Conservation (phyloP, 2,888 invertebrate genomes). For the Liopterus haemorrhoidalis region DNA sequence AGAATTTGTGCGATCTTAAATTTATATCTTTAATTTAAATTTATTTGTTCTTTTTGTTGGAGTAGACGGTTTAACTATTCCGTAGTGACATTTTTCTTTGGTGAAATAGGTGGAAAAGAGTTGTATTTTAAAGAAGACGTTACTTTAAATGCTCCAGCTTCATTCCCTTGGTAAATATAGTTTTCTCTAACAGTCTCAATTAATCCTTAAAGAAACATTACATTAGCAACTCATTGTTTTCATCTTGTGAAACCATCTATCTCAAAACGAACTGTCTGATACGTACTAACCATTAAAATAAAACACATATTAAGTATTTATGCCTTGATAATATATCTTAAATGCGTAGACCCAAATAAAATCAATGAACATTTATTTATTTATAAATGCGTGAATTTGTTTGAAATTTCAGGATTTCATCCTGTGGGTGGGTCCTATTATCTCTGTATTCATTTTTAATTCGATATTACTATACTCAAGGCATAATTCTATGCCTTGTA, state of each 20-base stretch:
- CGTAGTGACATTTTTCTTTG: conserved; percentile 23
- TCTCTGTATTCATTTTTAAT: no score
- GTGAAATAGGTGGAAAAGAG: conserved; percentile 24
- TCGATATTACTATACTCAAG: no score
- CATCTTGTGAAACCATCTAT: conserved; percentile 2
- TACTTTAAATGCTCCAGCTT: conserved; percentile 20
- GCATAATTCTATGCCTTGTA: no score
- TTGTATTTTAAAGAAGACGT: conserved; percentile 22
- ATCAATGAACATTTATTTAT: no score
- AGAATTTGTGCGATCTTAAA: conserved; percentile 23
- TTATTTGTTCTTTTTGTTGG: conserved; percentile 24
- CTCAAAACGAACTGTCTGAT: no score
- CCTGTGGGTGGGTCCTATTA: no score
- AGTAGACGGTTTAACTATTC: conserved; percentile 23
- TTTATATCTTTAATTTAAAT: conserved; percentile 25
- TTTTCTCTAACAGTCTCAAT: background rate
- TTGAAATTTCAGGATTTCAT: no score
- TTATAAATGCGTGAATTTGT: no score
- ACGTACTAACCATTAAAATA: no score
- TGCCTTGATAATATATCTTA: no score
- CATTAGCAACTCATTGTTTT: conserved; percentile 5
- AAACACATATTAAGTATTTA: no score
- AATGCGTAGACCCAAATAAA: no score
- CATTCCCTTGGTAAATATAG: conserved; percentile 16
- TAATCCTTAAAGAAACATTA: background rate